phyloP scores from a whole-genome alignment of 2,113 vertebrate genomes.

The Protobothrops flavoviridis region DNA sequence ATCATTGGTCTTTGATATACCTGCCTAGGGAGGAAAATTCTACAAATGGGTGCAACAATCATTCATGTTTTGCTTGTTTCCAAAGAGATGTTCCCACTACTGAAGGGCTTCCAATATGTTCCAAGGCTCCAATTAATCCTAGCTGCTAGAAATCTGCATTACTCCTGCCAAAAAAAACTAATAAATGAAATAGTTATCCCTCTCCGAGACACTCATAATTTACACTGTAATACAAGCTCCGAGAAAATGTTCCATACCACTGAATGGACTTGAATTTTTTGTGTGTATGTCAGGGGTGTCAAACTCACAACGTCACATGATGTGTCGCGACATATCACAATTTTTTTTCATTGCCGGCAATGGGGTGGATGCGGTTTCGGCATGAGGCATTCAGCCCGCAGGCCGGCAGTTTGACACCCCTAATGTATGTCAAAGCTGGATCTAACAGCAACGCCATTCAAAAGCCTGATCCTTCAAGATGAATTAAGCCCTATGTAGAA shows the following conservation, averaged over 20 bases:
- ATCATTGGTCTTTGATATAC: neutral
- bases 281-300: neutral
- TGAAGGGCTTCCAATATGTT: neutral
- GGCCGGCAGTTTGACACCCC: too few species aligned
- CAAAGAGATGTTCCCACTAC: neutral
- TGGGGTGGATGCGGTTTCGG: too few species aligned
- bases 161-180: neutral
- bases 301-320: too few species aligned
- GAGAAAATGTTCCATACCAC: neutral
- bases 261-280: neutral
- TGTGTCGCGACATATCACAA: too few species aligned
- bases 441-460: neutral
- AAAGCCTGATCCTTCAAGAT: neutral
- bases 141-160: neutral
- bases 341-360: too few species aligned
- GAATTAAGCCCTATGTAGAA: neutral
- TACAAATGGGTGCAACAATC: neutral
- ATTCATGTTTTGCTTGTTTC: neutral
- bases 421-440: neutral
- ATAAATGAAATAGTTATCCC: neutral
- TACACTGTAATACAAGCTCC: neutral
- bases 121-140: neutral
- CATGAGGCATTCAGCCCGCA: too few species aligned
- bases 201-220: neutral
- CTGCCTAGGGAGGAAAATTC: neutral